Evolutionary conservation across 2,797 vertebrate species (phyloP).

Genomic region (Oceanodroma leucorhoa): DNA sequence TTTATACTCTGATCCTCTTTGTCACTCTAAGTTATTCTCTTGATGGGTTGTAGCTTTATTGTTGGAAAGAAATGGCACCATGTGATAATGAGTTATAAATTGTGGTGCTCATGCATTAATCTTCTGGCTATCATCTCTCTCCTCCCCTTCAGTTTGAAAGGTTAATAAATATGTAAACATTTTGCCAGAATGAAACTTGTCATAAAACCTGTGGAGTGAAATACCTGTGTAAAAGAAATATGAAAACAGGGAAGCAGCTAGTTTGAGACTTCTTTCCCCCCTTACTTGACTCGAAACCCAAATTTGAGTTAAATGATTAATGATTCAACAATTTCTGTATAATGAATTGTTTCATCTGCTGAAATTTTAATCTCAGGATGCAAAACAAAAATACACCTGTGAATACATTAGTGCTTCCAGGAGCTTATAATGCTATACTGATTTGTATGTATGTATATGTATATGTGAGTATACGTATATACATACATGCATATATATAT

Average conservation of each 20-base stretch:
- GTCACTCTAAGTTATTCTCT: not conserved
- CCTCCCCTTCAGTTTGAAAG: not conserved
- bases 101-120: not conserved
- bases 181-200: not conserved
- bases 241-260: not conserved
- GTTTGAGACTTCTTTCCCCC: fast-evolving
- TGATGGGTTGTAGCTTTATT: not conserved
- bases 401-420: not conserved
- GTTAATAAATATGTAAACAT: slow-evolving; percentile 10
- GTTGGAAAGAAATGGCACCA: not conserved
- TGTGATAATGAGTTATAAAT: not conserved
- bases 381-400: not conserved
- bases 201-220: not conserved
- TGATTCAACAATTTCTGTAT: not conserved
- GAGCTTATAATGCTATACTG: not conserved
- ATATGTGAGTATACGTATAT: not conserved
- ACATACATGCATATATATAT: not conserved
- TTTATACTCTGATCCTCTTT: not conserved
- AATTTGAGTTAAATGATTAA: not conserved
- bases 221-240: not conserved
- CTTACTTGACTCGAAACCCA: not conserved
- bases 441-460: not conserved
- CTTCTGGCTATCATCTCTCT: not conserved
- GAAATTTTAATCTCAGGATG: not conserved
- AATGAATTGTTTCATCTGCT: not conserved